Conservation (phyloP, 1,140 invertebrate species). For the Lucilia cuprina region DNA sequence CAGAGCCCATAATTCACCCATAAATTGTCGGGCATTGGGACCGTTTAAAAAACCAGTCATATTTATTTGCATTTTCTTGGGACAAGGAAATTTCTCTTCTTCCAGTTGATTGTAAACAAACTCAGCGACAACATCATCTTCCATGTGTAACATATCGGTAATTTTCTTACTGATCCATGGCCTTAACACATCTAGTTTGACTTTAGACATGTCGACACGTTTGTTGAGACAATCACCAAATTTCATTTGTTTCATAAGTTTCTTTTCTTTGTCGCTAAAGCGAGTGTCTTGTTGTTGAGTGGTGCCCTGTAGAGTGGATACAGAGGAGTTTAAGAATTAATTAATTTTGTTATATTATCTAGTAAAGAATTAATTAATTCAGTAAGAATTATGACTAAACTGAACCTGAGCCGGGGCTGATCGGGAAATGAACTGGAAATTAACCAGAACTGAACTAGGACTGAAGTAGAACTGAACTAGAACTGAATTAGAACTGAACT, state of each 20-base stretch:
- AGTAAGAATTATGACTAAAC: no score
- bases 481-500: no score
- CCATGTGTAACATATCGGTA: slow-evolving; percentile 92
- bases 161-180: slow-evolving; percentile 99
- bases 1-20: slow-evolving; percentile 96
- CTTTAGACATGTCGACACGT: slow-evolving; percentile 98
- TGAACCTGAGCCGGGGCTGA: no score
- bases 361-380: no score
- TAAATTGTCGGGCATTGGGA: slow-evolving; percentile 96
- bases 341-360: no score
- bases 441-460: no score
- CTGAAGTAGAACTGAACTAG: no score
- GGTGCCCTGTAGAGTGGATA: slow-evolving; percentile 78
- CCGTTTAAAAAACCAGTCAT: slow-evolving; percentile 98
- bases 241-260: slow-evolving; percentile 97
- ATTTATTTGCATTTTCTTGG: slow-evolving; percentile 99
- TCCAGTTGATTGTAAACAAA: slow-evolving; percentile 99
- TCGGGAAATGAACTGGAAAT: no score
- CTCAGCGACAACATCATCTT: slow-evolving; percentile 98
- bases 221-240: slow-evolving; percentile 91
- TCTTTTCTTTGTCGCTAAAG: slow-evolving; percentile 99
- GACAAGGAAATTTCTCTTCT: slow-evolving; percentile 90
- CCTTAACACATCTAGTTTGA: slow-evolving; percentile 96
- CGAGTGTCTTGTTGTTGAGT: slow-evolving; percentile 98
- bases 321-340: background rate